Conservation (phyloP, 2,888 invertebrate species). For the Cecidostiba fungosa region DNA sequence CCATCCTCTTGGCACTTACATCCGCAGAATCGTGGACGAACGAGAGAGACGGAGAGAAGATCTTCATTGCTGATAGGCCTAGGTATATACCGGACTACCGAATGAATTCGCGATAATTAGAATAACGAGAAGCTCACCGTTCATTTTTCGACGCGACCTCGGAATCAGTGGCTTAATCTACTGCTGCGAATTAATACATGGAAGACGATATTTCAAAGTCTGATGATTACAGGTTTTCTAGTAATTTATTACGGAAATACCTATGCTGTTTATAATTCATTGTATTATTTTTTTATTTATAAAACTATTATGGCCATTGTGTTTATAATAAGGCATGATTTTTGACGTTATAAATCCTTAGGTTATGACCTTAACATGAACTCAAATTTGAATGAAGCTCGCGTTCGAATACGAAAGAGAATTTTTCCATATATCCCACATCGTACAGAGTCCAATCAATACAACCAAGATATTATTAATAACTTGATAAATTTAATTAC, state of each 20-base stretch:
- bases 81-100: not conserved
- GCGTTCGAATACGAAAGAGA: slow-evolving; percentile 1
- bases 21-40: slow-evolving; percentile 14
- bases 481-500: slow-evolving; percentile 61
- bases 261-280: no score
- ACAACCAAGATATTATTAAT: slow-evolving; percentile 47
- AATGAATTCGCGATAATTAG: slow-evolving; percentile 49
- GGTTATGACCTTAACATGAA: no score
- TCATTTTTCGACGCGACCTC: slow-evolving; percentile 38
- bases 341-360: not conserved
- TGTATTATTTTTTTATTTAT: no score
- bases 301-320: no score
- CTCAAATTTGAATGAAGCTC: not conserved
- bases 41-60: slow-evolving; percentile 23
- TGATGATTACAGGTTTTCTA: no score
- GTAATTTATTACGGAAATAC: no score
- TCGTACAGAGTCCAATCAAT: slow-evolving; percentile 39
- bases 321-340: not conserved
- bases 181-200: not conserved
- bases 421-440: not conserved
- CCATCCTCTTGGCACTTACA: slow-evolving; percentile 56
- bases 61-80: slow-evolving; percentile 22
- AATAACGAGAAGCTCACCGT: slow-evolving; percentile 45
- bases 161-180: not conserved
- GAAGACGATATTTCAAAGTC: no score